Conservation (phyloP, 1,140 invertebrate species). For the Eumeta japonica region DNA sequence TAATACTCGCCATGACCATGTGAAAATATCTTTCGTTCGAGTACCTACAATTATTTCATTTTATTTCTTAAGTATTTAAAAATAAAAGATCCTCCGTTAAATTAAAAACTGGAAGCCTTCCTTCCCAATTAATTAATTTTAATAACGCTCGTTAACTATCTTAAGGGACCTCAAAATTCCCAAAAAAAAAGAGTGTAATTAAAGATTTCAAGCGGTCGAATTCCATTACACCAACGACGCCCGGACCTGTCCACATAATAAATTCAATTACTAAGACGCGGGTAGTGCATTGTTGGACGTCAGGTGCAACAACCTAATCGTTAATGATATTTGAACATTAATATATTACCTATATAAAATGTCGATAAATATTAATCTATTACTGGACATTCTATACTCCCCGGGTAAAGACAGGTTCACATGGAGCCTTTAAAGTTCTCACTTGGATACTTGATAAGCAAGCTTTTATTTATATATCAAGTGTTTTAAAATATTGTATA, state of each 20-base stretch:
- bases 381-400: slow-evolving; percentile 30
- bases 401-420: slow-evolving; percentile 21
- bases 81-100: no score
- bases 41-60: no score
- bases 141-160: slow-evolving; percentile 11
- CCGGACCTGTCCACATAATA: slow-evolving; percentile 26
- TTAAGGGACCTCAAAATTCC: neutral
- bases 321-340: slow-evolving; percentile 49
- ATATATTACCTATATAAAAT: slow-evolving; percentile 40
- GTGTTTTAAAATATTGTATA: no score
- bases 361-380: slow-evolving; percentile 46
- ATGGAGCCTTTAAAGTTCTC: no score
- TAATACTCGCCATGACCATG: no score
- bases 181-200: neutral
- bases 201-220: slow-evolving; percentile 3
- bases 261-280: slow-evolving; percentile 39
- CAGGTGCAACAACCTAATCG: slow-evolving; percentile 34
- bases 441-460: no score
- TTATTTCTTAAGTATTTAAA: slow-evolving; percentile 21
- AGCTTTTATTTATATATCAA: no score
- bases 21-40: no score
- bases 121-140: slow-evolving; percentile 15
- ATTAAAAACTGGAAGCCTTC: slow-evolving; percentile 30
- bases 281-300: no score
- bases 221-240: slow-evolving; percentile 20